Base-by-base conservation (phyloP, 2,797 vertebrate species). In the Takifugu rubripes region DNA sequence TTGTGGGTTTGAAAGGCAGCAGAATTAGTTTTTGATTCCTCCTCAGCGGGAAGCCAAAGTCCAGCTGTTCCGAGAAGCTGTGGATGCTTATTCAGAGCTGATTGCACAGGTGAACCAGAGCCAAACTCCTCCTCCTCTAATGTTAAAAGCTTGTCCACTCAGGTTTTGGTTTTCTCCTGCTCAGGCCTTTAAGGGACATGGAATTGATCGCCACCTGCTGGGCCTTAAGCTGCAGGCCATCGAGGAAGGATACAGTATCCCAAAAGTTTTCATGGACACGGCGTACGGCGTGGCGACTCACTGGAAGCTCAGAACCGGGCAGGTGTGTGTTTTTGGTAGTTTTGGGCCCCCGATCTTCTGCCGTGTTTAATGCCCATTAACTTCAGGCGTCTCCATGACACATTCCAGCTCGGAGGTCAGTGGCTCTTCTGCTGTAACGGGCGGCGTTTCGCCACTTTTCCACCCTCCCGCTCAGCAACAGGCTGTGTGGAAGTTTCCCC, bases 161-260 rank as follows among this genome's bases (percentile, higher is more conserved):
- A 6, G 3, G 10, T 26, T 9, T 0, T 43, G 12, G 6, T 36
- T 10, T 47, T 24, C 12, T 17, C 15, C n/a, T 49, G 4, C 47
- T 33, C 48, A 94, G 93, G 83, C 85, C 0, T 65, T 94, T 1
- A 77, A 82, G 26, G 93, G 93, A 14, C 85, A 89, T 12, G 91
- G 84, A 16, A 87, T 93, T 0, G 92, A 94, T 64, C 80, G 76
- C 11, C 91, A 93, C 80, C 79, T 94, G 77, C 77, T 94, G 76
- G 93, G 90, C 2, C 83, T 94, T 54, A 94, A 94, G 77, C 86
- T 93, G 56, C 91, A 93, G 82, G 92, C 92, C 73, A 93, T 94
- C 5, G 85, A 90, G 69, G 87, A 93, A 54, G 92, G 92, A 27
- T 67, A 84, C 64, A 93, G 91, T 48, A 87, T 94, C 36, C 93